These are phyloP conservation scores for Pterostichus madidus DNA, from an alignment of 2,888 invertebrate species.

Conservation along the genomic window DNA sequence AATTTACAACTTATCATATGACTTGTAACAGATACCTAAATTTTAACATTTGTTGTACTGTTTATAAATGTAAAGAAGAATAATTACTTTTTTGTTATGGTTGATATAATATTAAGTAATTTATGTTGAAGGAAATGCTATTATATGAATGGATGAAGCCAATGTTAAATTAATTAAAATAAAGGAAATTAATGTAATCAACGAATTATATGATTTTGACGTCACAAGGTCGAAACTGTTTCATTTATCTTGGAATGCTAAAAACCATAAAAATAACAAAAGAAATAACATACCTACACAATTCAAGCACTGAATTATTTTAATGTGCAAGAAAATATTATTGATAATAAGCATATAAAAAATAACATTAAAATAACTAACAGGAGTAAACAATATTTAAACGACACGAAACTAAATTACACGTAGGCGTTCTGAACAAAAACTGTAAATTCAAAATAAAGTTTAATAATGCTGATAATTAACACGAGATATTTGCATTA, in stretches of 20 bases:
- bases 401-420: no score
- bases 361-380: neutral
- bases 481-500: no score
- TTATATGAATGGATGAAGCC: constrained; percentile 1
- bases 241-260: constrained; percentile 30
- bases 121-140: neutral
- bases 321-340: constrained; percentile 2
- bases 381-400: neutral
- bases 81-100: no score
- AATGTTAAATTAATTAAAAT: constrained; percentile 49
- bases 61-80: no score
- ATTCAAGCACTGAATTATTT: constrained; percentile 9
- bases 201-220: constrained; percentile 18
- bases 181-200: constrained; percentile 43
- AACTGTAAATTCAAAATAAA: no score
- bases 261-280: constrained; percentile 39
- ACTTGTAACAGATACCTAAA: no score
- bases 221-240: constrained; percentile 33
- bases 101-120: no score
- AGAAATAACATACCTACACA: neutral
- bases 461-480: no score
- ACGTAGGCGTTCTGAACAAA: no score
- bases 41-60: no score
- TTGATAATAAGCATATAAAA: neutral
- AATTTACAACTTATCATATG: no score